Evolutionary conservation across 92 coral and sea anemone genomes (phyloP).

Genomic region (Phenganax stokvisi): DNA sequence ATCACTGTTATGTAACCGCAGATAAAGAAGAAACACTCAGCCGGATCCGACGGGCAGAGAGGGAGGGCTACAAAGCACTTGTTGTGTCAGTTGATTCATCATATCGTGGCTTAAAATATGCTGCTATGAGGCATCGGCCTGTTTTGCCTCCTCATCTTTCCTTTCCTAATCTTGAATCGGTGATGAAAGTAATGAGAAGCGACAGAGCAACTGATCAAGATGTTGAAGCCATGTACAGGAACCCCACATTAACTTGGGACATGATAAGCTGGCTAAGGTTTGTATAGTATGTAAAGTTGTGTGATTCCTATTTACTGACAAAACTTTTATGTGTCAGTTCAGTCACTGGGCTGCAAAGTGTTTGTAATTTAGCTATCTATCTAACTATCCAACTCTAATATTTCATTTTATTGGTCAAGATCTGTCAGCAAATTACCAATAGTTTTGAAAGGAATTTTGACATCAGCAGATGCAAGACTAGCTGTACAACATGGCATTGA

Average conservation of each 20-base stretch:
- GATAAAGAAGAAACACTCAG: constrained; percentile 24
- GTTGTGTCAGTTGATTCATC: constrained; percentile 59
- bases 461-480: constrained; percentile 49
- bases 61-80: constrained; percentile 63
- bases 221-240: neutral
- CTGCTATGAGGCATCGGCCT: constrained; percentile 6
- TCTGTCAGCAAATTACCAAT: constrained; percentile 45
- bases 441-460: constrained; percentile 44
- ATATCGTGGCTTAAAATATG: constrained; percentile 32
- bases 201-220: neutral
- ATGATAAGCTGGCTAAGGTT: neutral
- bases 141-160: constrained; percentile 39
- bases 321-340: neutral
- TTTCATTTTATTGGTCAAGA: constrained; percentile 17
- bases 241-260: constrained; percentile 4
- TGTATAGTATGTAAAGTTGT: too few species aligned
- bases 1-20: constrained; percentile 39
- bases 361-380: neutral
- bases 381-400: neutral
- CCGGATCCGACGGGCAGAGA: constrained; percentile 53
- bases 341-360: neutral
- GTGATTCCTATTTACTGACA: too few species aligned
- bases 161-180: constrained; percentile 25
- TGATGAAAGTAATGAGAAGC: neutral
- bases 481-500: constrained; percentile 43